Evolutionary conservation across 2,797 vertebrate genomes (phyloP).

Genomic region (Diplodus puntazzo): DNA sequence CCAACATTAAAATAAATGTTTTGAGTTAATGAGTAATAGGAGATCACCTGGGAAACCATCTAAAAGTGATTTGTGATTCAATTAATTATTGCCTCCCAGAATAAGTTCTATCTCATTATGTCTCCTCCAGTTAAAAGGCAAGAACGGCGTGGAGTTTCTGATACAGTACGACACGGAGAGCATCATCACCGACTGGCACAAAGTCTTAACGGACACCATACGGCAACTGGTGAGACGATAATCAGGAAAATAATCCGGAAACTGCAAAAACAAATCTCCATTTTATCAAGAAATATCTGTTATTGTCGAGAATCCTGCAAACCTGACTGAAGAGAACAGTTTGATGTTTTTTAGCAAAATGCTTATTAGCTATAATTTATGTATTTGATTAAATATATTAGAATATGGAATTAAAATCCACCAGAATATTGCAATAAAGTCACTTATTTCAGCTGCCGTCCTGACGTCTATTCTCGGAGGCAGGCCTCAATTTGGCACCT

Average conservation of each 20-base stretch:
- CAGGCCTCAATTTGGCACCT: too few relatives aligned
- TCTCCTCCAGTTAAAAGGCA: slow-evolving; percentile 88
- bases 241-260: not conserved
- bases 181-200: slow-evolving; percentile 93
- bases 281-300: not conserved
- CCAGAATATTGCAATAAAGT: too few relatives aligned
- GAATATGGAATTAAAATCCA: too few relatives aligned
- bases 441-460: too few relatives aligned
- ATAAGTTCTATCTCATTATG: not conserved
- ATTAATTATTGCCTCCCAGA: not conserved
- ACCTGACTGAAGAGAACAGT: not conserved
- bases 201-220: slow-evolving; percentile 90
- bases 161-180: slow-evolving; percentile 95
- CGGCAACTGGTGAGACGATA: slow-evolving; percentile 82
- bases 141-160: slow-evolving; percentile 90
- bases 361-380: not conserved
- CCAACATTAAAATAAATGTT: not conserved
- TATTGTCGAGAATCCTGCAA: not conserved
- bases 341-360: not conserved
- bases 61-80: not conserved
- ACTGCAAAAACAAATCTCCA: not conserved
- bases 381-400: too few relatives aligned
- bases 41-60: not conserved
- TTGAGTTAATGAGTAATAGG: not conserved
- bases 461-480: too few relatives aligned